These are phyloP conservation scores for Dreissena rostriformis DNA, from an alignment of 1,140 invertebrate genomes.

Conservation along the genomic window DNA sequence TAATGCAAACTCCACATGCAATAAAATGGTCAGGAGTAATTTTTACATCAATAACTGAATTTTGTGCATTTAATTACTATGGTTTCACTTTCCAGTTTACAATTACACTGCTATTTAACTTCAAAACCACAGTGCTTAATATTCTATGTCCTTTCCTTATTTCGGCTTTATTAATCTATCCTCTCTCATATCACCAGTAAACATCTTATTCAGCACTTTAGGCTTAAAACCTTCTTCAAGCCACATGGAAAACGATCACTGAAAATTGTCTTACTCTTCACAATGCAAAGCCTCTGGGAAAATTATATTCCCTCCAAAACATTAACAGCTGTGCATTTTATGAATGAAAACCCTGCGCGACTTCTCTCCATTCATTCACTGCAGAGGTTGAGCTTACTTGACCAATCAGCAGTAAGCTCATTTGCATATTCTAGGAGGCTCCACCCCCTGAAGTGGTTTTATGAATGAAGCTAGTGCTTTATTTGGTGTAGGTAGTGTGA, in stretches of 20 bases:
- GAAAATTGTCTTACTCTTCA: neutral
- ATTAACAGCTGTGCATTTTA: conserved; percentile 49
- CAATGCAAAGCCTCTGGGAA: conserved; percentile 30
- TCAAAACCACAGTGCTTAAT: no score
- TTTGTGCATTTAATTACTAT: no score
- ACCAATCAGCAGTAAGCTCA: conserved; percentile 52
- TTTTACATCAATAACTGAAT: no score
- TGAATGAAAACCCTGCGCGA: conserved; percentile 47
- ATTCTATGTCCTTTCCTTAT: no score
- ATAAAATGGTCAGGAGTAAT: no score
- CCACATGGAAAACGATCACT: neutral
- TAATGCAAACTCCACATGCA: no score
- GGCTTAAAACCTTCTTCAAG: no score
- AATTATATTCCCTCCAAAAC: conserved; percentile 55
- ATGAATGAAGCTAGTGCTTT: conserved; percentile 56
- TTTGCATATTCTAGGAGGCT: conserved; percentile 54
- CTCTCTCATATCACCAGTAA: no score
- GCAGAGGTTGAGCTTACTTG: conserved; percentile 15
- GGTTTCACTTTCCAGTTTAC: no score
- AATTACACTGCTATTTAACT: no score
- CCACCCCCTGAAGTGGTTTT: conserved; percentile 38
- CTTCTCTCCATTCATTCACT: conserved; percentile 17
- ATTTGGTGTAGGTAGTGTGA: conserved; percentile 50
- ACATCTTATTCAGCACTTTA: no score
- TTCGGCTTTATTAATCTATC: no score